Evolutionary conservation across 2,113 vertebrate genomes (phyloP).

Genomic region (Centrocercus urophasianus): DNA sequence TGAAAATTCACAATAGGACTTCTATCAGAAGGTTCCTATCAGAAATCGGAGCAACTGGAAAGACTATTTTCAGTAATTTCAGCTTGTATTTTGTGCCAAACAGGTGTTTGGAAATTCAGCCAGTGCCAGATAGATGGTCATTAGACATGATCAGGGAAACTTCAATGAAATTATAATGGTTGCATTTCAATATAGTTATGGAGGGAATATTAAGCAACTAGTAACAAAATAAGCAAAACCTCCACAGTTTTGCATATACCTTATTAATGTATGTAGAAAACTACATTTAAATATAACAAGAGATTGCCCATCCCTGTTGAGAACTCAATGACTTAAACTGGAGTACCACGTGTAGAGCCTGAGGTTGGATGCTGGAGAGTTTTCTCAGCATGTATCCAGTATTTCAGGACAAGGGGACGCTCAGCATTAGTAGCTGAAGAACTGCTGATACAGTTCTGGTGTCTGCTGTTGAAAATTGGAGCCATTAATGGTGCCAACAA

Average conservation of each 20-base stretch:
- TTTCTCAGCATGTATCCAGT: neutral
- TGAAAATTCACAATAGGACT: neutral
- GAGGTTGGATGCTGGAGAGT: neutral
- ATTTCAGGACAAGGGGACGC: slow-evolving; percentile 48
- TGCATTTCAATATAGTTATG: neutral
- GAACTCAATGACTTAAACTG: neutral
- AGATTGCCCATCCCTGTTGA: neutral
- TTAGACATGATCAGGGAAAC: neutral
- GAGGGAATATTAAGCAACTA: neutral
- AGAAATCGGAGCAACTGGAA: neutral
- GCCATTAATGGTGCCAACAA: slow-evolving; percentile 50
- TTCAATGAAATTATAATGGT: neutral
- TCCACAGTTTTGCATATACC: neutral
- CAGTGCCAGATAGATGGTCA: neutral
- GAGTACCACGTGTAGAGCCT: neutral
- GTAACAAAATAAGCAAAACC: neutral
- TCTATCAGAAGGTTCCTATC: neutral
- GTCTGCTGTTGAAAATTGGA: slow-evolving; percentile 47
- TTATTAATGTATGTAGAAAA: neutral
- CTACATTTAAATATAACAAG: neutral
- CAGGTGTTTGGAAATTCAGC: neutral
- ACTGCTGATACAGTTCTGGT: slow-evolving; percentile 39
- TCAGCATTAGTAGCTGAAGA: slow-evolving; percentile 33
- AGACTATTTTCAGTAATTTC: neutral
- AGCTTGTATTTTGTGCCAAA: neutral